These are phyloP conservation scores for Gymnosoma rotundatum DNA, from an alignment of 2,888 invertebrate species.

Conservation along the genomic window DNA sequence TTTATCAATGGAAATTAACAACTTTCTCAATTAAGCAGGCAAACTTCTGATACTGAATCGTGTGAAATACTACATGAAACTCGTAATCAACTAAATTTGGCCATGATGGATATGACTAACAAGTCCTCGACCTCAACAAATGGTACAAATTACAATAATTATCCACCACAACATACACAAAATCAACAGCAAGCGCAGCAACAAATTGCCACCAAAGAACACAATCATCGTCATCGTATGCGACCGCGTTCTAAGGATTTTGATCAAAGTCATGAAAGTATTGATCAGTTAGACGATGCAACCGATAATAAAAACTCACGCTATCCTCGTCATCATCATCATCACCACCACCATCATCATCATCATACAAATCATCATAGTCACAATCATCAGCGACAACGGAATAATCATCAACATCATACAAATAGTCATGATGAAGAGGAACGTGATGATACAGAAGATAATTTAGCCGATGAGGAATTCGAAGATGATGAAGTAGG, in stretches of 20 bases:
- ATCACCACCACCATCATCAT: slow-evolving; percentile 71
- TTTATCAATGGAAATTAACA: neutral
- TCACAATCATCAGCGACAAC: slow-evolving; percentile 74
- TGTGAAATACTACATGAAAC: slow-evolving; percentile 82
- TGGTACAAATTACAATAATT: slow-evolving; percentile 71
- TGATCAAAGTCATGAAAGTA: slow-evolving; percentile 80
- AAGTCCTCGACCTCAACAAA: slow-evolving; percentile 70
- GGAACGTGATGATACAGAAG: slow-evolving; percentile 81
- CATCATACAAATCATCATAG: slow-evolving; percentile 75
- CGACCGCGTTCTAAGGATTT: slow-evolving; percentile 81
- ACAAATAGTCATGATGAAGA: slow-evolving; percentile 73
- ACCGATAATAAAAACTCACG: slow-evolving; percentile 58
- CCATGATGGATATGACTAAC: slow-evolving; percentile 76
- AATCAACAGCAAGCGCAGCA: slow-evolving; percentile 52
- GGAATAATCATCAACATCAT: slow-evolving; percentile 73
- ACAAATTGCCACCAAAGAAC: slow-evolving; percentile 75
- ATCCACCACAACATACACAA: slow-evolving; percentile 55
- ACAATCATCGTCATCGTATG: slow-evolving; percentile 78
- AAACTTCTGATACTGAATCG: slow-evolving; percentile 82
- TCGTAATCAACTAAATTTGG: slow-evolving; percentile 78
- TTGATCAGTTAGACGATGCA: slow-evolving; percentile 77
- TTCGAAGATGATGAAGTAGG: slow-evolving; percentile 81
- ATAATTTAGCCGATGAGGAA: slow-evolving; percentile 81
- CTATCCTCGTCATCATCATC: slow-evolving; percentile 68
- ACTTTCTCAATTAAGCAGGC: slow-evolving; percentile 74